Base-by-base conservation (phyloP, 2,888 invertebrate genomes). In the Hanleya hanleyi region DNA sequence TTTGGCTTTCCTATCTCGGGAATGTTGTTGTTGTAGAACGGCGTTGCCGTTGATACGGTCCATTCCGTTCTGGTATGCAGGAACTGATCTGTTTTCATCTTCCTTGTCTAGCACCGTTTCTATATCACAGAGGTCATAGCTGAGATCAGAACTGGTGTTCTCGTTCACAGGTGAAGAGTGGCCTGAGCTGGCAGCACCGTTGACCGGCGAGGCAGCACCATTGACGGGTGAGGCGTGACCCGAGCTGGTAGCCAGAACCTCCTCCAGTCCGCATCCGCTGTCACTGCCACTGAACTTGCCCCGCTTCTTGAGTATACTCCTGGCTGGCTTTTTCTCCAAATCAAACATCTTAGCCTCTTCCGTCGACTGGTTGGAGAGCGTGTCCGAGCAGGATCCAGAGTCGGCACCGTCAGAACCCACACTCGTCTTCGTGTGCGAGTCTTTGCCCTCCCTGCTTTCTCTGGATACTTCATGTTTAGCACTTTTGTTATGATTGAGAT, bases 261-360 rank as follows among this genome's bases (percentile, higher is more conserved):
- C 84, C 35, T 84, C 77, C 36, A 83, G 65, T 6, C 83, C 79
- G 76, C 85, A 85, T 1, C 86, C 86, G 75, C 84, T 85, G 74
- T 87, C 86, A 12, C 83, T 84, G 18, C 85, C 81, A 65, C 82
- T 84, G 51, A 84, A 86, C 73, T 84, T 85, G 18, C 84, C 85
- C 65, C 79, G 81, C 33, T 82, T 71, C 70, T 89, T 89, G 33
- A 89, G 78, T 68, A 89, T 89, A 50, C 88, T 80, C 6, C 87
- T 77, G 26, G 80, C 81, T 47, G 89, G 89, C 72, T 85, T 87
- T 70, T 77, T 81, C 49, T 80, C 83, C 15, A 86, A 84, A 77
- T 88, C 86, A 77, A 87, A 86, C 26, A 83, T 80, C n/a, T 75
- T 68, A 1, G 37, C 32, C 47, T 68, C 71, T 26, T 70, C 64